Conservation (phyloP, 2,797 vertebrate genomes). For the Capromys pilorides region DNA sequence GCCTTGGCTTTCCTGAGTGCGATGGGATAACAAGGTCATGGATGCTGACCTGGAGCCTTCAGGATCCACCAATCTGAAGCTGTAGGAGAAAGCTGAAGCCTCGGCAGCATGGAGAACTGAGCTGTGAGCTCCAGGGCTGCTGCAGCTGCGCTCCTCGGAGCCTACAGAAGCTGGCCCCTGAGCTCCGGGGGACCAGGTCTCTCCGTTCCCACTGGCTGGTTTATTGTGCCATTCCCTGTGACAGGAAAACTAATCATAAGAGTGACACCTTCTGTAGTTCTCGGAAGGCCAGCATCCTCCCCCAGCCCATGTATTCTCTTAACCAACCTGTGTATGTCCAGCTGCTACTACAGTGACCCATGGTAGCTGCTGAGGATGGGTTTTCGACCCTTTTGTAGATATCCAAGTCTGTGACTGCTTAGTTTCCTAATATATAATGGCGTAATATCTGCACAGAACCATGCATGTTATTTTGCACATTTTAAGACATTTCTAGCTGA, state of each 20-base stretch:
- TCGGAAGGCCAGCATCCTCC: neutral
- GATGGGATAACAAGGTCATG: neutral
- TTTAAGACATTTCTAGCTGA: neutral
- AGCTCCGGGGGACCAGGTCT: neutral
- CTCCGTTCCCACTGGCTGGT: fast-evolving
- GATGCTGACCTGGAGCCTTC: neutral
- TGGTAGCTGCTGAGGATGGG: too few relatives aligned
- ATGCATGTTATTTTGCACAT: too few relatives aligned
- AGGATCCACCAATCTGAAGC: neutral
- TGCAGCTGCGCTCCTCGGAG: neutral
- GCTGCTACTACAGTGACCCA: neutral
- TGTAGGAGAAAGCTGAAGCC: neutral
- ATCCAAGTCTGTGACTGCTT: neutral
- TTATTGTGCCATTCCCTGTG: too few relatives aligned
- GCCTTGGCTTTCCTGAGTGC: neutral
- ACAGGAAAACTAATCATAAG: neutral
- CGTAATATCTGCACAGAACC: neutral
- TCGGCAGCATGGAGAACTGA: fast-evolving
- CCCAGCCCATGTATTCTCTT: neutral
- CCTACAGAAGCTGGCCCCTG: too few relatives aligned
- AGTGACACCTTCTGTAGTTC: neutral
- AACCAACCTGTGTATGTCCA: fast-evolving
- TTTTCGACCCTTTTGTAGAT: neutral
- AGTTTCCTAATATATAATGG: neutral
- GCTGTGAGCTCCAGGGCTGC: fast-evolving